Evolutionary conservation across 2,797 vertebrate genomes (phyloP).

Genomic region (Oreortyx pictus): DNA sequence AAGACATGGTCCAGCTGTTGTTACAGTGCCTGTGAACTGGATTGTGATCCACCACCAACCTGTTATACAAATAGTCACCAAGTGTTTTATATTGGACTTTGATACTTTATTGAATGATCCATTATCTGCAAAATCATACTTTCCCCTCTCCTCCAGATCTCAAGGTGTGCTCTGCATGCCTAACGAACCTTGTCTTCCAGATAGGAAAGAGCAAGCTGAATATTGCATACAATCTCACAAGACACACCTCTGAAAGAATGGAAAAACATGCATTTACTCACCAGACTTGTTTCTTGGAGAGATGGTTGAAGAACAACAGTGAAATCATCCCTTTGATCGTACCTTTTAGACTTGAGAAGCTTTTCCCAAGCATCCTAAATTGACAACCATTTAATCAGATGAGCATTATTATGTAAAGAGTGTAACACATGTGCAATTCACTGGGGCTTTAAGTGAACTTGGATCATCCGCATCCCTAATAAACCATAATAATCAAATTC

Average conservation of each 20-base stretch:
- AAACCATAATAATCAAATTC: conserved; percentile 31
- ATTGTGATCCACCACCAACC: background rate
- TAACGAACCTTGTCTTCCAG: background rate
- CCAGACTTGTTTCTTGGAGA: conserved; percentile 41
- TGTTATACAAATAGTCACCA: background rate
- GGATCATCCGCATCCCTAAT: background rate
- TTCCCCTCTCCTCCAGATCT: background rate
- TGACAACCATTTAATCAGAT: background rate
- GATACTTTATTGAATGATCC: background rate
- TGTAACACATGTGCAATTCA: background rate
- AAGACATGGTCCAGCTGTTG: background rate
- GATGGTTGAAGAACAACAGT: conserved; percentile 76
- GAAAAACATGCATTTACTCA: conserved; percentile 32
- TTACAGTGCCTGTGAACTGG: background rate
- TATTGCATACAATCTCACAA: background rate
- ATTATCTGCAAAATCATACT: background rate
- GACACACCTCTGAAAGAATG: background rate
- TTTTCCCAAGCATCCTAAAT: conserved; percentile 74
- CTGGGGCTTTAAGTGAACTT: background rate
- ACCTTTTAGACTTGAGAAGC: conserved; percentile 69
- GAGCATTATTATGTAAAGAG: background rate
- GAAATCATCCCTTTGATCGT: conserved; percentile 73
- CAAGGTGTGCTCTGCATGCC: background rate
- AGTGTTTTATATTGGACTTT: background rate
- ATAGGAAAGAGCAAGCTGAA: background rate